Conservation (phyloP, 2,113 vertebrate genomes). For the Urocitellus parryii region DNA sequence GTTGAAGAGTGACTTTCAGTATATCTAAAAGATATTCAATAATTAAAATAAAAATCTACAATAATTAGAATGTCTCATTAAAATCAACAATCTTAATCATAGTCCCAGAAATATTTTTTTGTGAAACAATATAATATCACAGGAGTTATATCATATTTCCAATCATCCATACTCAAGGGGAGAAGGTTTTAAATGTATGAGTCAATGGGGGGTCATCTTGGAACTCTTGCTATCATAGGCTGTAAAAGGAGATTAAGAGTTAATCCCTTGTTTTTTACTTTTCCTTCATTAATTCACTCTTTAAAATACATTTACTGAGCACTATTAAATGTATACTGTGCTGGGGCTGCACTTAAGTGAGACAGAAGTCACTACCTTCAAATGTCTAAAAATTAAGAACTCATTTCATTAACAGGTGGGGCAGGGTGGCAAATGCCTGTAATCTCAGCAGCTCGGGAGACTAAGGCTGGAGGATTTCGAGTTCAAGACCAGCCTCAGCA, state of each 20-base stretch:
- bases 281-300: background rate
- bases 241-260: background rate
- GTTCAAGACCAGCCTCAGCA: too few species aligned
- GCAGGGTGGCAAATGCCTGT: too few species aligned
- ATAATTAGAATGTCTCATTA: background rate
- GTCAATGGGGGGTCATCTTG: background rate
- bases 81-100: background rate
- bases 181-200: background rate
- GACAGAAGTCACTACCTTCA: background rate
- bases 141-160: background rate
- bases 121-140: background rate
- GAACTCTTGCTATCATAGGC: background rate
- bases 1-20: background rate
- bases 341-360: background rate
- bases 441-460: too few species aligned
- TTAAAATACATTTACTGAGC: slow-evolving; percentile 8
- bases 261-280: background rate
- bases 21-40: background rate
- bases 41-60: slow-evolving; percentile 30
- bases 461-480: too few species aligned
- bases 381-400: background rate
- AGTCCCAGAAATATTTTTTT: slow-evolving; percentile 26
- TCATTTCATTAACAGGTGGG: background rate
- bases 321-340: background rate
- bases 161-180: background rate